Evolutionary conservation across 2,888 invertebrate genomes (phyloP).

Genomic region (Unio pictorum): DNA sequence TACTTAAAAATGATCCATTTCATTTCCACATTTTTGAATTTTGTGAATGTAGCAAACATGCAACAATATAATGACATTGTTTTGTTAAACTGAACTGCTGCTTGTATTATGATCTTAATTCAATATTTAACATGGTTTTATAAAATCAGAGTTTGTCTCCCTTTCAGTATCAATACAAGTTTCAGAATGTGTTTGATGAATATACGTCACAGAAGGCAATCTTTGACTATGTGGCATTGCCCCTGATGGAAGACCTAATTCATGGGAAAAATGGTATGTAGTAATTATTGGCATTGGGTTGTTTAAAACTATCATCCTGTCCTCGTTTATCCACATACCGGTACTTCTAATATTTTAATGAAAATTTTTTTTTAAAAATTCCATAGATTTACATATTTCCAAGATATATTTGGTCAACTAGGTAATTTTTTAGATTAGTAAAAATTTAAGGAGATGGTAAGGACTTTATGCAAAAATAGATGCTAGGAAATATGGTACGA

Average conservation of each 20-base stretch:
- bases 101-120: background rate
- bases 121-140: background rate
- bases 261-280: slow-evolving; percentile 86
- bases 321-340: background rate
- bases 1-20: too few relatives aligned
- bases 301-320: background rate
- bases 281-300: background rate
- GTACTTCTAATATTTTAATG: background rate
- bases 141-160: background rate
- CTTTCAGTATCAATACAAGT: slow-evolving; percentile 76
- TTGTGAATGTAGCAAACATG: too few relatives aligned
- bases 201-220: slow-evolving; percentile 85
- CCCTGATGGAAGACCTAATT: slow-evolving; percentile 86
- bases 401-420: too few relatives aligned
- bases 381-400: too few relatives aligned
- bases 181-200: slow-evolving; percentile 86
- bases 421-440: too few relatives aligned
- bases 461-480: too few relatives aligned
- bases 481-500: too few relatives aligned
- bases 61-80: background rate
- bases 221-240: slow-evolving; percentile 87
- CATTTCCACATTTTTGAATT: too few relatives aligned
- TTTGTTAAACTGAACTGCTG: background rate
- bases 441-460: too few relatives aligned
- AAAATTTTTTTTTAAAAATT: background rate